Base-by-base conservation (phyloP, 37 sponge, comb jelly and placozoan species). In the Ianthella basta region DNA sequence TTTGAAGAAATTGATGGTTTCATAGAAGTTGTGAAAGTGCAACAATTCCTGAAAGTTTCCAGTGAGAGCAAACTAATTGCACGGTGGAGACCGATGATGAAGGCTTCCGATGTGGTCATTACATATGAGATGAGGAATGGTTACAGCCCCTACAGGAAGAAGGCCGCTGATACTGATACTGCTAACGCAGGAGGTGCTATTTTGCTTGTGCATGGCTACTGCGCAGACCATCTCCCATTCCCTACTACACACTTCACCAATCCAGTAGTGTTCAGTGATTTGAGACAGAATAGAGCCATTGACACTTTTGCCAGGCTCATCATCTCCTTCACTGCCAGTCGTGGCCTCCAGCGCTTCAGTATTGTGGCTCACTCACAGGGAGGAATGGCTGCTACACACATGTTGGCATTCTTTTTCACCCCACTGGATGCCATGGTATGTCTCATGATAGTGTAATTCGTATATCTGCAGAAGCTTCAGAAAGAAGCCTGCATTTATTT, bases 331-430 rank as follows among this genome's bases (percentile, higher is more conserved):
- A 35, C 55, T 6, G 40, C 30, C 4, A 23, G 41, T 40, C 39
- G 50, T 19, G 13, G 53, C 15, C 32, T 77, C n/a, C 79, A 80
- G 13, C 23, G 56, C 12, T 85, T 55, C 37, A 59, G 86, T 57
- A 72, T 85, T 23, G 86, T 74, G n/a, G 86, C 79, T 23, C 86
- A 85, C 63, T 85, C 86, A 30, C 86, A 85, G 25, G 86, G 86
- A n/a, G 86, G 86, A 33, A 55, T 85, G 63, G 86, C 77, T 21
- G 64, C 55, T 34, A 4, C 38, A 3, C 78, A 85, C 57, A 32
- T 85, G 61, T 19, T 70, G 30, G 6, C 77, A 38, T 85, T 80
- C 60, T 77, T 50, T 32, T 4, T 4, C 15, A 85, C 60, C 12
- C 39, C 63, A 34, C 30, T 85, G n/a, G 86, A 85, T 77, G 55